A percentile compares a stretch with the other conserved stretches of the same genome.
phyloP scores from a whole-genome alignment of 2,113 vertebrate genomes.

The Vidua chalybeata region DNA sequence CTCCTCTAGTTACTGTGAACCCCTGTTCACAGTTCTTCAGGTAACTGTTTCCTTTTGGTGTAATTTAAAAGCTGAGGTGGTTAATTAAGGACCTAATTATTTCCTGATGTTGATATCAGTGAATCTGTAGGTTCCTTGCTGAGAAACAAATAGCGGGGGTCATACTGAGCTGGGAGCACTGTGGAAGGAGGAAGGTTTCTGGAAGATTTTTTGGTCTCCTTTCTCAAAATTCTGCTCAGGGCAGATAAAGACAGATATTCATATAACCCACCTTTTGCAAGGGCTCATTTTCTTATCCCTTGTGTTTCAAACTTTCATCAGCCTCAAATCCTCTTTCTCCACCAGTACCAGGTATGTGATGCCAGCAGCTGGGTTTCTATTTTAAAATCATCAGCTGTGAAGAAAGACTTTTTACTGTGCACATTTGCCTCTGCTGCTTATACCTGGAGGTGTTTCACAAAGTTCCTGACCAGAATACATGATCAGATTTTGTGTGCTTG shows the following conservation, averaged over 20 bases:
- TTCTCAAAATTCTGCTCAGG: background rate
- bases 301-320: background rate
- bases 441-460: background rate
- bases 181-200: background rate
- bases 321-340: background rate
- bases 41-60: background rate
- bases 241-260: background rate
- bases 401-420: background rate
- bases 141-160: background rate
- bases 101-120: background rate
- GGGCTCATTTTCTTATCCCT: background rate
- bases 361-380: background rate
- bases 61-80: background rate
- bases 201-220: background rate
- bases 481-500: background rate
- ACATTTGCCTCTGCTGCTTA: background rate
- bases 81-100: background rate
- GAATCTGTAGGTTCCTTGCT: background rate
- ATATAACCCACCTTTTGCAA: background rate
- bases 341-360: background rate
- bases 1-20: background rate
- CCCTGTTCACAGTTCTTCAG: background rate
- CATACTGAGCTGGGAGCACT: background rate
- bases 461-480: background rate
- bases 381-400: background rate